These are phyloP conservation scores for Trypoxylon attenuatum DNA, from an alignment of 2,888 invertebrate species.

Conservation along the genomic window DNA sequence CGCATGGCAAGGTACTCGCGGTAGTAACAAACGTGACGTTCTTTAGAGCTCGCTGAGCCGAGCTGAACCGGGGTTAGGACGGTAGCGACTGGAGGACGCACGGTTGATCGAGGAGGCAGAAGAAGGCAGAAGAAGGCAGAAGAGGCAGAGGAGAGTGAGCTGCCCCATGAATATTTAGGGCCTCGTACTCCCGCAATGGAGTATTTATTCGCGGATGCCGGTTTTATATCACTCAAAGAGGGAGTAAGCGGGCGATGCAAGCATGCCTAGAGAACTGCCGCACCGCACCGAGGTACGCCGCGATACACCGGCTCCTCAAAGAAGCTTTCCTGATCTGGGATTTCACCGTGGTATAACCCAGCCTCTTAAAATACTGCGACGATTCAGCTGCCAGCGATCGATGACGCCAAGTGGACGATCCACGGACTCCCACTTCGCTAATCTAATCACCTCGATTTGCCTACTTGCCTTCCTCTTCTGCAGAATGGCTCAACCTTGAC, in stretches of 20 bases:
- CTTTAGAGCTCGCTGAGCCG: slow-evolving; percentile 25
- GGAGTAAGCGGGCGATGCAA: slow-evolving; percentile 20
- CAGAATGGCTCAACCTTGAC: not conserved
- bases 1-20: slow-evolving; percentile 36
- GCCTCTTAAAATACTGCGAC: slow-evolving; percentile 41
- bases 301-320: slow-evolving; percentile 56
- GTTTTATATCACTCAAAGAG: slow-evolving; percentile 67
- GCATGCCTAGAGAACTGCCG: slow-evolving; percentile 28
- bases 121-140: too few relatives aligned
- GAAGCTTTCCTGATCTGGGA: slow-evolving; percentile 53
- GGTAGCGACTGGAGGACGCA: slow-evolving; percentile 20
- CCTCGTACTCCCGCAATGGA: slow-evolving; percentile 67
- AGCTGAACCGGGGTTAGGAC: slow-evolving; percentile 31
- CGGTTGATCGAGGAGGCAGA: slow-evolving; percentile 8
- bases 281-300: too few relatives aligned
- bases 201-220: slow-evolving; percentile 68
- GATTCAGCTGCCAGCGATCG: slow-evolving; percentile 39
- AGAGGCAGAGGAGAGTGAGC: slow-evolving; percentile 37
- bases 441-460: too few relatives aligned
- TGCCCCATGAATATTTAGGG: slow-evolving; percentile 68
- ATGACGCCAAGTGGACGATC: slow-evolving; percentile 30
- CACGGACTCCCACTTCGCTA: slow-evolving; percentile 19
- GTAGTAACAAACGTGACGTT: slow-evolving; percentile 47
- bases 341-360: slow-evolving; percentile 25
- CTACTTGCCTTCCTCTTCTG: not conserved